Evolutionary conservation across 2,888 invertebrate species (phyloP), one percentile per base, ranked within the genome.

Genomic region (Hemithea aestivaria): DNA sequence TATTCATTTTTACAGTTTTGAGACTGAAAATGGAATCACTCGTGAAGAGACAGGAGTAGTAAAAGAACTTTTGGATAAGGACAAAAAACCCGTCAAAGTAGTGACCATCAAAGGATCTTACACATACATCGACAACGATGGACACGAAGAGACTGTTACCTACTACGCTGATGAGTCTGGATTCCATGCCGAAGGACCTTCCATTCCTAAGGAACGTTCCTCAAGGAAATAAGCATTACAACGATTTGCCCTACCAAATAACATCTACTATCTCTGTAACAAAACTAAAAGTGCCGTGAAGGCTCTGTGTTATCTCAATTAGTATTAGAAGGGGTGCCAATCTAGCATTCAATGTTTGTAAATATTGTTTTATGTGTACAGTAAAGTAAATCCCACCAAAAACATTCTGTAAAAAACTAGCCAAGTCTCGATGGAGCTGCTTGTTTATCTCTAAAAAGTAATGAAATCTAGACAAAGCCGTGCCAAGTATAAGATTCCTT

Each of bases 81-180:
- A 91, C 5, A 88, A 89, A 58, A 89, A 90, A 54, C 89, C 88
- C 10, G 85, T 84, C n/a, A 72, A 67, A 39, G 89, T 89, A 10
- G 77, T 91, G 59, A 79, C 87, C 0, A 88, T 91, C 16, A 89
- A 89, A 45, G 92, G 92, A 7, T 75, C 83, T 2, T 91, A 85
- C 76, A 73, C 87, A 0, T 91, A 90, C 75, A 70, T 78, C 3
- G 80, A 89, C 35, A 72, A 78, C 0, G 89, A 91, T 6, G 92
- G 92, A 48, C 82, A 84, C 6, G 68, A 74, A 1, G 87, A 89
- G 51, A 67, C 70, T 24, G 53, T 91, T 49, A 85, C 64, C 16
- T 91, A 90, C 78, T 66, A 65, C 40, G 91, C 91, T 28, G 91
- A 92, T 56, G 91, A 91, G 69, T 88, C 73, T 49, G 92, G 92